Conservation (phyloP, 1,140 invertebrate genomes). For the Laodelphax striatellus region DNA sequence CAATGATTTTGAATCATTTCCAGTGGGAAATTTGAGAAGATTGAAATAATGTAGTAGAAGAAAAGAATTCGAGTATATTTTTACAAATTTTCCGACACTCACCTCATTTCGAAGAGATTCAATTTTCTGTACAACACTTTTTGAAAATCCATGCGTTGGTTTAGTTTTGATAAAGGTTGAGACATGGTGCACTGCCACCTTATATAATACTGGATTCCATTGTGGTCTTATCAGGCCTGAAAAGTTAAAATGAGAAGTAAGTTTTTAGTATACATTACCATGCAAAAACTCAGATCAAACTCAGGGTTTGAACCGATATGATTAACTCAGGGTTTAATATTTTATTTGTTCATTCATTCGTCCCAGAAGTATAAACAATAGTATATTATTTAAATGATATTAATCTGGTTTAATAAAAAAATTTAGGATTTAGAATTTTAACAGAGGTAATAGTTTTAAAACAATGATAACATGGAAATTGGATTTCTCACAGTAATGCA, state of each 20-base stretch:
- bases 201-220: conserved; percentile 24
- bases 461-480: neutral
- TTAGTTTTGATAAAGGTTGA: conserved; percentile 17
- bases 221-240: conserved; percentile 20
- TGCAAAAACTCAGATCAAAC: neutral
- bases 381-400: no score
- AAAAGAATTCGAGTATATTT: no score
- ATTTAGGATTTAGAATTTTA: neutral
- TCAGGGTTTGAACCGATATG: no score
- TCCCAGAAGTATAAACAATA: neutral
- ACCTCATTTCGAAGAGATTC: conserved; percentile 23
- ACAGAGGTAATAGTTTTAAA: neutral
- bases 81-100: neutral
- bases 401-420: neutral
- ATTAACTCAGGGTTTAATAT: neutral
- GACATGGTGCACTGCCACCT: conserved; percentile 24
- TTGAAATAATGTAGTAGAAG: no score
- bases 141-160: conserved; percentile 13
- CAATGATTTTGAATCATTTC: no score
- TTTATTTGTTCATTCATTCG: neutral
- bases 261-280: neutral
- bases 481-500: neutral
- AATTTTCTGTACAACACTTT: conserved; percentile 15
- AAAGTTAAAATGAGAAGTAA: conserved; percentile 7
- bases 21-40: no score